A percentile compares a stretch with the other conserved stretches of the same genome.
phyloP scores from a whole-genome alignment of 2,797 vertebrate species.

The Sebastes aleutianus region DNA sequence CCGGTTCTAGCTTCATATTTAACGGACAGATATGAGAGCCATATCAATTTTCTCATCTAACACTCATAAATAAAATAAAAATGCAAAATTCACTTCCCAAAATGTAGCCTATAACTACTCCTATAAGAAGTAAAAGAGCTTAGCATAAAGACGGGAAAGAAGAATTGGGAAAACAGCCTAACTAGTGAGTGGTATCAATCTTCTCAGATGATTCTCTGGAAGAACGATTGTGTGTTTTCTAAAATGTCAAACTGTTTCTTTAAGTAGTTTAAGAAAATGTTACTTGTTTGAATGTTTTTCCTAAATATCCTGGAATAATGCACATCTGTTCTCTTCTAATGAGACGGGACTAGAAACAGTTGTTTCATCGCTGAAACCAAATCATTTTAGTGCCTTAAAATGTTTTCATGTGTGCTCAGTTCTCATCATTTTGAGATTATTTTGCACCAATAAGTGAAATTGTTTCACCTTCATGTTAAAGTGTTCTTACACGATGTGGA shows the following conservation, averaged over 20 bases:
- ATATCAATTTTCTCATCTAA: rapidly evolving
- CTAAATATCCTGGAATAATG: neutral
- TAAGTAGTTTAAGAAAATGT: neutral
- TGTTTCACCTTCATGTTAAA: neutral
- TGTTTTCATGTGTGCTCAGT: too few species aligned
- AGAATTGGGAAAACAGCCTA: neutral
- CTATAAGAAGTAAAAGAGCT: too few species aligned
- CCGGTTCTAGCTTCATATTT: too few species aligned
- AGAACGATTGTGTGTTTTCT: rapidly evolving
- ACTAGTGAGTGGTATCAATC: neutral
- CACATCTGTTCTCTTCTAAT: neutral
- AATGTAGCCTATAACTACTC: too few species aligned
- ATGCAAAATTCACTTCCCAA: too few species aligned
- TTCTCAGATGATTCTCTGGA: neutral
- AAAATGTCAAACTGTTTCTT: neutral
- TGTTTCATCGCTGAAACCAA: neutral
- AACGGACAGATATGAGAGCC: too few species aligned
- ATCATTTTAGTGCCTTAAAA: neutral
- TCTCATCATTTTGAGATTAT: neutral
- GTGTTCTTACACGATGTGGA: neutral
- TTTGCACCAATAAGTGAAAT: neutral
- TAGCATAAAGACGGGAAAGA: neutral
- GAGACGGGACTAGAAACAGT: neutral
- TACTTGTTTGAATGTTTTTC: neutral
- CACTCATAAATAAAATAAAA: too few species aligned